These are phyloP conservation scores for Capricornis sumatraensis DNA, from an alignment of 2,113 vertebrate genomes.

Conservation along the genomic window DNA sequence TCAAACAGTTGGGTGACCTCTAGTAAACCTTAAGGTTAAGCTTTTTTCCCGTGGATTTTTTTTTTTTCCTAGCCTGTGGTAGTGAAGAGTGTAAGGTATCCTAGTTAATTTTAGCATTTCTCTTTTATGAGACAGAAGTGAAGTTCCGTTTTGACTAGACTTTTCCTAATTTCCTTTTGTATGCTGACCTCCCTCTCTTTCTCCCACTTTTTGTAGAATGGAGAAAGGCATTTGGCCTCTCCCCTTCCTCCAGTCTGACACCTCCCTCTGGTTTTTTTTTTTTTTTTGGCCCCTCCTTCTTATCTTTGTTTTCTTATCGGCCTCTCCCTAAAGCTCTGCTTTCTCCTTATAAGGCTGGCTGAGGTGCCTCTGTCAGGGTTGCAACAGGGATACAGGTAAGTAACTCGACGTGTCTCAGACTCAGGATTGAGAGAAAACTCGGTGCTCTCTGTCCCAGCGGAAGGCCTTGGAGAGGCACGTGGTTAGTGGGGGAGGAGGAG, in stretches of 20 bases:
- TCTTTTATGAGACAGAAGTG: slow-evolving; percentile 24
- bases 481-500: slow-evolving; percentile 48
- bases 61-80: background rate
- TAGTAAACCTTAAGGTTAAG: slow-evolving; percentile 20
- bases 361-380: background rate
- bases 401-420: slow-evolving; percentile 27
- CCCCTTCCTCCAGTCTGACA: background rate
- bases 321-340: slow-evolving; percentile 35
- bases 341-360: slow-evolving; percentile 76
- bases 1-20: background rate
- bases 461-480: slow-evolving; percentile 35
- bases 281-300: slow-evolving; percentile 63
- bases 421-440: background rate
- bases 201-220: background rate
- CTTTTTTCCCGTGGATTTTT: background rate
- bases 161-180: background rate
- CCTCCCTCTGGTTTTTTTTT: background rate
- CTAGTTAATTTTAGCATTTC: slow-evolving; percentile 25
- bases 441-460: slow-evolving; percentile 14
- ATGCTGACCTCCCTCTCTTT: background rate
- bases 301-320: slow-evolving; percentile 71
- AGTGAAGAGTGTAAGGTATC: background rate
- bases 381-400: slow-evolving; percentile 57
- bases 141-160: background rate
- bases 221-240: slow-evolving; percentile 46